phyloP scores from a whole-genome alignment of 2,888 invertebrate species.

The Ptychoptera albimana region DNA sequence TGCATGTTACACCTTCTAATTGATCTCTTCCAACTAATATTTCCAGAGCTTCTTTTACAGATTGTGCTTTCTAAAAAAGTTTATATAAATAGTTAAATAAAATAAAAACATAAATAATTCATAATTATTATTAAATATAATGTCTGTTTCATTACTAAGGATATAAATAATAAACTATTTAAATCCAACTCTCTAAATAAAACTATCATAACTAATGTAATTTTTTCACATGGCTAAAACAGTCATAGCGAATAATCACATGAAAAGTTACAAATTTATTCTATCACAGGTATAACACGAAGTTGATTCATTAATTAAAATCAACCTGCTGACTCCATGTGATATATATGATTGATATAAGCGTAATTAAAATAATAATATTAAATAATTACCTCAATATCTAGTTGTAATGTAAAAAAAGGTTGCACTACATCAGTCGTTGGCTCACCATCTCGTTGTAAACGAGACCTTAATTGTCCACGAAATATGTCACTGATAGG shows the following conservation, averaged over 20 bases:
- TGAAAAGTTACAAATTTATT: slow-evolving; percentile 11
- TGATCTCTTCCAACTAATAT: slow-evolving; percentile 71
- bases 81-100: slow-evolving; percentile 3
- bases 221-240: slow-evolving; percentile 29
- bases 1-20: slow-evolving; percentile 71
- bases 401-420: slow-evolving; percentile 87
- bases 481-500: slow-evolving; percentile 88
- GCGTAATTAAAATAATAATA: neutral
- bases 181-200: slow-evolving; percentile 10
- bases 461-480: slow-evolving; percentile 72
- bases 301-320: slow-evolving; percentile 14
- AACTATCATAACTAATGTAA: slow-evolving; percentile 26
- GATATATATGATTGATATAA: neutral
- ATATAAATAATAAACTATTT: slow-evolving; percentile 11
- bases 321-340: slow-evolving; percentile 22
- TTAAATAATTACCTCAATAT: slow-evolving; percentile 59
- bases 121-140: neutral
- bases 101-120: neutral
- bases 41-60: slow-evolving; percentile 76
- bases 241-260: neutral
- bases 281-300: slow-evolving; percentile 27
- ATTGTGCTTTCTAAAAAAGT: slow-evolving; percentile 50
- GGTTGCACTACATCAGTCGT: slow-evolving; percentile 88
- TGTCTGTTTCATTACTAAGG: slow-evolving; percentile 29
- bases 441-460: slow-evolving; percentile 47